A percentile compares a stretch with the other conserved stretches of the same genome.
These are phyloP conservation scores for Nomada ruficornis DNA, from an alignment of 2,888 invertebrate species.

Conservation along the genomic window DNA sequence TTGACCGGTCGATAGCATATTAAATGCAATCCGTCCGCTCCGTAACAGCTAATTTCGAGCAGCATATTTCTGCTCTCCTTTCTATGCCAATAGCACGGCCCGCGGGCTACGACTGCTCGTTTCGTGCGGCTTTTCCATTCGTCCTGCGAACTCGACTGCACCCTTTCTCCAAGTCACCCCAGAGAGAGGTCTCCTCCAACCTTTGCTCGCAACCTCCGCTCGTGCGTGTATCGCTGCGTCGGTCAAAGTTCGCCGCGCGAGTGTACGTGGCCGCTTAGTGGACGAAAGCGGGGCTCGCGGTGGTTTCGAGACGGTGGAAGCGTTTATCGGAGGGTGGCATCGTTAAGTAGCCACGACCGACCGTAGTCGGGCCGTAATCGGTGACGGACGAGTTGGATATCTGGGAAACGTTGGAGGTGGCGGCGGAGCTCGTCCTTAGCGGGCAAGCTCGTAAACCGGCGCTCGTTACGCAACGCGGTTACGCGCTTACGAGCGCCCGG, in stretches of 20 bases:
- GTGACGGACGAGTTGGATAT: constrained; percentile 70
- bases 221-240: constrained; percentile 9
- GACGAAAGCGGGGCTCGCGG: background rate
- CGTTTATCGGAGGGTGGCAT: constrained; percentile 41
- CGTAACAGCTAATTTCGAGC: constrained; percentile 78
- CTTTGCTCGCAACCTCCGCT: constrained; percentile 38
- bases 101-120: constrained; percentile 63
- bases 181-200: constrained; percentile 49
- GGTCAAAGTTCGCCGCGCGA: background rate
- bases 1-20: constrained; percentile 73
- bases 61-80: constrained; percentile 76
- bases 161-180: constrained; percentile 65
- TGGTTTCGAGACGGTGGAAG: too few species aligned
- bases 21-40: constrained; percentile 75
- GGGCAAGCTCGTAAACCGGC: constrained; percentile 70
- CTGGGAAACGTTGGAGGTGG: constrained; percentile 34
- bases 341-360: constrained; percentile 42
- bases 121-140: constrained; percentile 73
- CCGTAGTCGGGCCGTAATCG: constrained; percentile 73
- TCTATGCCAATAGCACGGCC: constrained; percentile 71
- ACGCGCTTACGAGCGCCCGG: constrained; percentile 52
- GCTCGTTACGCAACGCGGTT: constrained; percentile 70
- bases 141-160: constrained; percentile 54
- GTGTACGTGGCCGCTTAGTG: background rate
- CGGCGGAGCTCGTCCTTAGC: constrained; percentile 38